Base-by-base conservation (phyloP, 2,113 vertebrate genomes). In the Forbesichthys papilliferus region DNA sequence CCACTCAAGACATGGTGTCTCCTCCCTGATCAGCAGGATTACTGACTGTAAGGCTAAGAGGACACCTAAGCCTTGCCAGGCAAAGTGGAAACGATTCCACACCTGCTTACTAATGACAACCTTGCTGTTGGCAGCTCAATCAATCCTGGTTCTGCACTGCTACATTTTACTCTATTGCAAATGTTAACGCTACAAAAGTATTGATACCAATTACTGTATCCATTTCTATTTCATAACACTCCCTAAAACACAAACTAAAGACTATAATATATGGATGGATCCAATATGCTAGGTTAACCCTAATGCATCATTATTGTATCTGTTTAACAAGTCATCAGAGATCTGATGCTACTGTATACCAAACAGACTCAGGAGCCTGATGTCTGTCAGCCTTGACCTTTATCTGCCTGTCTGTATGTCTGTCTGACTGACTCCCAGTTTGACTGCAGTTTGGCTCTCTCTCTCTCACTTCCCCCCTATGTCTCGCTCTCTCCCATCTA, bases 281-380 rank as follows among this genome's bases (percentile, higher is more conserved):
- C 36, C 36, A 42, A 7, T 42, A 6, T 42, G 36, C 36, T 42
- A 42, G 36, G 36, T 42, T 42, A 42, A 42, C 36, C 36, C 13
- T 11, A 52, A 14, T 52, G 11, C 10, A 48, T 34, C 12, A 67
- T 10, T 12, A 54, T 61, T 12, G 2, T 27, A 27, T 5, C 20
- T 73, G 52, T 66, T 48, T 48, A 20, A 75, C 8, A 48, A 65
- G 63, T 47, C 65, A 70, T 76, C 67, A 65, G 49, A 33, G 27
- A 68, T 63, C 48, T n/a, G 61, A 66, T 79, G 81, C 1, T 54
- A 27, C 27, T 27, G 27, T 27, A 77, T 51, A 48, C 57, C 66
- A 12, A 0, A 11, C 27, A 2, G 54, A 4, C 54, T 12, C 12
- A 52, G 34, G 51, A 66, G 64, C 9, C 64, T 10, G 4, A 14